These are phyloP conservation scores for Typhlomys cinereus DNA, from an alignment of 2,113 vertebrate genomes.

Conservation along the genomic window DNA sequence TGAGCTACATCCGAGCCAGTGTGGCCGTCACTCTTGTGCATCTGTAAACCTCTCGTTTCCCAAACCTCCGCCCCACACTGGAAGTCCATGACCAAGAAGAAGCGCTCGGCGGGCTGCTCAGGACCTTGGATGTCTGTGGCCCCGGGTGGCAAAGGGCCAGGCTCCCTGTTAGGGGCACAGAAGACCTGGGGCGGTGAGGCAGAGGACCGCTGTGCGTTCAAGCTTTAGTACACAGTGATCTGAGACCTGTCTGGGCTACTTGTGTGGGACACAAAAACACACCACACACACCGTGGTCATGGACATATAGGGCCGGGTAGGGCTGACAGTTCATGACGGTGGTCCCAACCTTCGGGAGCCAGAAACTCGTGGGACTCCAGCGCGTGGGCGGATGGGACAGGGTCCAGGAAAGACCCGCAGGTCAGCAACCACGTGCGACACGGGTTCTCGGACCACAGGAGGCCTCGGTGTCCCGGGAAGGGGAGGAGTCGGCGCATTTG, in stretches of 20 bases:
- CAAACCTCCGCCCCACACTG: too few species aligned
- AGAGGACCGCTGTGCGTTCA: not conserved
- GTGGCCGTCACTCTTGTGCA: not conserved
- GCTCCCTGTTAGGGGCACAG: too few species aligned
- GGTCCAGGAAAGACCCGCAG: accelerated
- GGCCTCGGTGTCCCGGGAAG: not conserved
- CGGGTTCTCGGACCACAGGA: not conserved
- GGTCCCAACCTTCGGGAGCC: not conserved
- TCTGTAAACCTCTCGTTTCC: too few species aligned
- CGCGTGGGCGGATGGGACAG: not conserved
- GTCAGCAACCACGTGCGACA: not conserved
- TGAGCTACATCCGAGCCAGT: not conserved
- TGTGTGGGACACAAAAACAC: not conserved
- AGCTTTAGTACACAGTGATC: too few species aligned
- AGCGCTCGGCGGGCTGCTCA: too few species aligned
- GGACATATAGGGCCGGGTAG: too few species aligned
- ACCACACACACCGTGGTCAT: not conserved
- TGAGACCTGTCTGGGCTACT: too few species aligned
- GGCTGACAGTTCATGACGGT: not conserved
- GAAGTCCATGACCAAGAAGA: too few species aligned
- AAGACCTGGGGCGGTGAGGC: not conserved
- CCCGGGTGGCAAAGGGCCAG: too few species aligned
- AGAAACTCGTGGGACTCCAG: not conserved
- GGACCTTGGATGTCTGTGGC: too few species aligned
- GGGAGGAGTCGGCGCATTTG: slow-evolving; percentile 85